Base-by-base conservation (phyloP, 2,888 invertebrate genomes). In the Matsumyia berberina region DNA sequence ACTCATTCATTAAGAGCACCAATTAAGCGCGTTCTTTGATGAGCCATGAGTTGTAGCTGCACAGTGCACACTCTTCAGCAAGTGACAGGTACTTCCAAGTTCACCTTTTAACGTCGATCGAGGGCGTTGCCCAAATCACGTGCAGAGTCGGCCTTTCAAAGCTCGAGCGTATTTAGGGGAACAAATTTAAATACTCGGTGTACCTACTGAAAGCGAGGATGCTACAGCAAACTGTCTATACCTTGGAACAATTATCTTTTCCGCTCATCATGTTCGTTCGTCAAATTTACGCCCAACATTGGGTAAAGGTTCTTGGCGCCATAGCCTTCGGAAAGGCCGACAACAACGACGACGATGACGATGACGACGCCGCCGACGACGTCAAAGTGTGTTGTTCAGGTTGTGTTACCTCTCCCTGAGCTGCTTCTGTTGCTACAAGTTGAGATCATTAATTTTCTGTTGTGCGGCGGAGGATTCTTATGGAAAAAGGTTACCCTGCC, bases 1-100 rank as follows among this genome's bases (percentile, higher is more conserved):
- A 80, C 85, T 80, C 69, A 85, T 85, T 85, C 85, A 85, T 80
- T 85, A 85, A 85, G 85, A 85, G 80, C 85, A 85, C 85, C 85
- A 85, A 85, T 85, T 85, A 85, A 76, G 85, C 70, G 58, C 74
- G 53, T 11, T 80, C 85, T 79, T 83, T 78, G 78, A 83, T 60
- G 72, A 15, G 19, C 15, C 42, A 46, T 19, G 9, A 5, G 7
- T 24, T 24, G 24, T 24, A 24, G 46, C 19, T 42, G 58, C 29
- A 37, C 35, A 58, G 11, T 11, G 57, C 60, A 73, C 19, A 8
- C 49, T 46, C 33, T 57, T 9, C 19, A 44, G n/a, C 80, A 74
- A 74, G 69, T 80, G 85, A 80, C 85, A 85, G 85, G 80, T 76
- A 85, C 85, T 85, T 80, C 74, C 85, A 85, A 80, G 74, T 85